A percentile compares a stretch with the other conserved stretches of the same genome.
Conservation (phyloP, 2,888 invertebrate genomes). For the Diachrysia chrysitis region DNA sequence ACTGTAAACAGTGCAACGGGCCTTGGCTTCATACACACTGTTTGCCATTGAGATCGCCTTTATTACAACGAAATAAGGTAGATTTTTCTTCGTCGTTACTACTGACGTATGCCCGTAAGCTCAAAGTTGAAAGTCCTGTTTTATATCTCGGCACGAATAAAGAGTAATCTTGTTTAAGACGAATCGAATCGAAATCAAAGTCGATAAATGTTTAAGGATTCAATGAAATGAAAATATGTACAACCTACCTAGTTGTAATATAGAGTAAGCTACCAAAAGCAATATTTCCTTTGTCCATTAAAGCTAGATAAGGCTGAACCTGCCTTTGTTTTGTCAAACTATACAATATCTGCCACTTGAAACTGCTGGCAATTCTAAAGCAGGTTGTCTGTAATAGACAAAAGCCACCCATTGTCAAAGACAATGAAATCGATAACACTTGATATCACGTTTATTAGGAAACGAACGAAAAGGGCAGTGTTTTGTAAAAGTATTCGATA, state of each 20-base stretch:
- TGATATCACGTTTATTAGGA: neutral
- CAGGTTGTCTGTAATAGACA: neutral
- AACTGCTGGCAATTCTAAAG: neutral
- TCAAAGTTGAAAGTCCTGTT: neutral
- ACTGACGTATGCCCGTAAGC: neutral
- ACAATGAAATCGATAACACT: neutral
- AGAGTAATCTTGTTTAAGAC: neutral
- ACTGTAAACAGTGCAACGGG: slow-evolving; percentile 29
- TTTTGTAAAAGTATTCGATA: slow-evolving; percentile 20
- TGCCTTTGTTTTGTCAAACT: neutral
- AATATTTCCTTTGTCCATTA: no score
- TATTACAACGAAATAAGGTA: neutral
- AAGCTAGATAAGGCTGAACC: neutral
- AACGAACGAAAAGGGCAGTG: slow-evolving; percentile 11
- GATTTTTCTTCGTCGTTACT: neutral
- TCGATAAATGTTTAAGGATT: no score
- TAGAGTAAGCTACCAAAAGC: neutral
- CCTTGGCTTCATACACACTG: slow-evolving; percentile 27
- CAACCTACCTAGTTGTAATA: no score
- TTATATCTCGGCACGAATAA: neutral
- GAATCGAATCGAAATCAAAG: no score
- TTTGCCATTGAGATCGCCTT: neutral
- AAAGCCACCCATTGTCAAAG: neutral
- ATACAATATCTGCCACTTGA: no score
- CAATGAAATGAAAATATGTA: neutral